Base-by-base conservation (phyloP, 2,113 vertebrate genomes). In the Sylvia atricapilla region DNA sequence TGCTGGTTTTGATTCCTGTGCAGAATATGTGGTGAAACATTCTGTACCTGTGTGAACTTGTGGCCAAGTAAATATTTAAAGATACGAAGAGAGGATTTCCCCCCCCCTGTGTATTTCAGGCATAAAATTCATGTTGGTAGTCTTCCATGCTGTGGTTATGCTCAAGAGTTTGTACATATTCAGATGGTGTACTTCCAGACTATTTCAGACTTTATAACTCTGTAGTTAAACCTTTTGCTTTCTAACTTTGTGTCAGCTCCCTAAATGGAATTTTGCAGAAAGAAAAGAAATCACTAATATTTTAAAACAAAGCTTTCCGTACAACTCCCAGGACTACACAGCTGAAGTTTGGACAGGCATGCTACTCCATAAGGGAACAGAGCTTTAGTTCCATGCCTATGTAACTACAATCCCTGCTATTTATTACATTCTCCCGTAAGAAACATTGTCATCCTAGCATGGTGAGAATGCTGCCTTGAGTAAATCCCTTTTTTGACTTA, bases 101-200 rank as follows among this genome's bases (percentile, higher is more conserved):
- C 39, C 39, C 7, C 17, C 23, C 4, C 5, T 28, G 3, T 9
- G 0, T 46, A 30, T n/a, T 70, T 67, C 30, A 62, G 9, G 33
- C 4, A 4, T 49, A 31, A n/a, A 58, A 43, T 25, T 89, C 3
- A 1, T 24, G 4, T 59, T n/a, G 27, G 10, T 62, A 6, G 11
- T 74, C 43, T 70, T 66, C 19, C 31, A 30, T 0, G 0, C 3
- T n/a, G 23, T 1, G 0, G 7, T 69, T 80, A 14, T 15, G 27
- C 25, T 3, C 1, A 31, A 20, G 31, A 79, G 22, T 47, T 49
- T 83, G 30, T 68, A 18, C 4, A 0, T 33, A 13, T 64, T 91
- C 39, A 69, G 18, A 15, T 70, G 30, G 24, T 33, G 28, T 43
- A 37, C 43, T 64, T 23, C 55, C 24, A 76, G 64, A 46, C 22